Conservation (phyloP, 2,797 vertebrate species). For the Tachyglossus aculeatus region DNA sequence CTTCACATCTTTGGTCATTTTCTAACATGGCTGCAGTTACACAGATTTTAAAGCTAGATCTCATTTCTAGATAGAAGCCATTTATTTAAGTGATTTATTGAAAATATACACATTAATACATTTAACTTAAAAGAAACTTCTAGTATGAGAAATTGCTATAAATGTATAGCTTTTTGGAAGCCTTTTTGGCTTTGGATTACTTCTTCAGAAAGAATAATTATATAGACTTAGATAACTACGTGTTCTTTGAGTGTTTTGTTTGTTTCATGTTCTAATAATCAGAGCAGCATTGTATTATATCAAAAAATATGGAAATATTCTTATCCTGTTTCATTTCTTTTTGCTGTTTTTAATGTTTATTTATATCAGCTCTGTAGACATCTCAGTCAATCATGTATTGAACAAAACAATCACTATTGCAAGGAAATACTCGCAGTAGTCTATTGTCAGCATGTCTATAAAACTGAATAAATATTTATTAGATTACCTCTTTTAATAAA, state of each 20-base stretch:
- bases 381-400: constrained; percentile 48
- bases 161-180: constrained; percentile 12
- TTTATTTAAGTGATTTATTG: constrained; percentile 35
- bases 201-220: constrained; percentile 24
- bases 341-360: constrained; percentile 55
- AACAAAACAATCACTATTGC: constrained; percentile 45
- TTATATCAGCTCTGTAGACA: constrained; percentile 44
- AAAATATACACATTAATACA: constrained; percentile 19
- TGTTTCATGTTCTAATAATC: constrained; percentile 17
- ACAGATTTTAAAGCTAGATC: background rate
- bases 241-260: constrained; percentile 21
- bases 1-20: too few species aligned
- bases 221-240: constrained; percentile 21
- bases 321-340: constrained; percentile 24
- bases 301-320: constrained; percentile 26
- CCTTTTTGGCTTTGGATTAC: background rate
- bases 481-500: constrained; percentile 48
- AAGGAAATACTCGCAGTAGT: constrained; percentile 33
- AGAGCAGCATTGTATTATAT: background rate
- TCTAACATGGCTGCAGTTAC: background rate
- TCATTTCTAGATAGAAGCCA: background rate
- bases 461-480: constrained; percentile 60
- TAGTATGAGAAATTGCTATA: constrained; percentile 21
- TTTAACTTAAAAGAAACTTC: constrained; percentile 39
- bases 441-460: constrained; percentile 45